These are phyloP conservation scores for Sterrhoptilus dennistouni DNA, from an alignment of 2,113 vertebrate species.

Conservation along the genomic window DNA sequence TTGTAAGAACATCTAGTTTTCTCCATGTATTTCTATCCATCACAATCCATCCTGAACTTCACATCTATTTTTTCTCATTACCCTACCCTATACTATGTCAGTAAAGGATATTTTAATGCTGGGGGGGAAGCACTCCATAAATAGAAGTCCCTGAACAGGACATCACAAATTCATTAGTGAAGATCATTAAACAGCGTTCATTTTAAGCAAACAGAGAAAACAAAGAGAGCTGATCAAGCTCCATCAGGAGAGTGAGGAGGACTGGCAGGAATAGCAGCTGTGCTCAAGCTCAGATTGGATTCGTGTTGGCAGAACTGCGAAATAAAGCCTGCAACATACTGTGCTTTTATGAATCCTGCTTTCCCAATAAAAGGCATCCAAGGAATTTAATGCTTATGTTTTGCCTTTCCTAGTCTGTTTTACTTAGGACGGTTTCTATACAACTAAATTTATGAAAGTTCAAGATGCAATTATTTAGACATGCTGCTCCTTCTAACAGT, in stretches of 20 bases:
- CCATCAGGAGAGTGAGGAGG: conserved; percentile 31
- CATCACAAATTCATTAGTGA: conserved; percentile 4
- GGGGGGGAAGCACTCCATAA: background rate
- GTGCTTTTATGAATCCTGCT: conserved; percentile 53
- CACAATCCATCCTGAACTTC: conserved; percentile 50
- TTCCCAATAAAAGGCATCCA: conserved; percentile 31
- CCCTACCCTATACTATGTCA: background rate
- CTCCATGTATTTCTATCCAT: conserved; percentile 59
- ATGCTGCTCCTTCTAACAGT: background rate
- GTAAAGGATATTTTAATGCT: background rate
- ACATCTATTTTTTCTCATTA: conserved; percentile 3
- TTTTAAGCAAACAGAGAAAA: conserved; percentile 42
- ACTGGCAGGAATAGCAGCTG: conserved; percentile 56
- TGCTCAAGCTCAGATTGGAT: conserved; percentile 62
- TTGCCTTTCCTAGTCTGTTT: conserved; percentile 43
- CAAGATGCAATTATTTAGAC: background rate
- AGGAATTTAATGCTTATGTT: conserved; percentile 16
- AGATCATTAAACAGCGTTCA: background rate
- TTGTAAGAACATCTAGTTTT: conserved; percentile 76
- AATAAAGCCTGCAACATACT: conserved; percentile 60
- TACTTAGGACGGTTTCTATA: conserved; percentile 1
- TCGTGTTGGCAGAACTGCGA: conserved; percentile 64
- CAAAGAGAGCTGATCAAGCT: conserved; percentile 56
- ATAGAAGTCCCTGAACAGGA: conserved; percentile 22
- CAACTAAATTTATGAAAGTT: background rate